Evolutionary conservation across 2,888 invertebrate genomes (phyloP), one percentile per base, ranked within the genome.

Genomic region (Stegophylla sp.): DNA sequence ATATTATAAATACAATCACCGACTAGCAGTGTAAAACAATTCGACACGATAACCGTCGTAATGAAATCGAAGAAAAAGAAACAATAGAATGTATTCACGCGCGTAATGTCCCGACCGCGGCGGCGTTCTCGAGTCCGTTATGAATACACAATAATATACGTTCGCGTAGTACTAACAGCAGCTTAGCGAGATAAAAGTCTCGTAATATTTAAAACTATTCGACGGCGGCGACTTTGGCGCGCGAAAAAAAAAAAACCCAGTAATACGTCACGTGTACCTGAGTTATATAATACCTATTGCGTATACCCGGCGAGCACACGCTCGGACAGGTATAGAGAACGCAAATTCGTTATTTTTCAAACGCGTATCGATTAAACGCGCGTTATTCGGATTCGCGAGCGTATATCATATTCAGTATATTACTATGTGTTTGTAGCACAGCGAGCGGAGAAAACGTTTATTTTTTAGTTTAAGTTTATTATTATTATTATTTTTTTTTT

Each of bases 271-370:
- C 56, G 5, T 15, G 26, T 69, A 13, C 28, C 28, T 13, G 10
- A 61, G 4, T 9, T 51, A 51, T 7, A 34, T 7, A 51, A 51
- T n/a, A n/a, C n/a, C n/a, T n/a, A n/a, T n/a, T n/a, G 23, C 23
- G n/a, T n/a, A n/a, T 15, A 34, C 72, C 5, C 15, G 59, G 17
- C 17, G 26, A 4, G n/a, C 34, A 64, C 13, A 34, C 34, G 34
- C 34, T 34, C 34, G 34, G 7, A 7, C 4, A 64, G 34, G 63
- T 63, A n/a, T n/a, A n/a, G n/a, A 75, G 63, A 64, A 64, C 12
- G 17, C 34, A 34, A 34, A 48, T 48, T 34, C 63, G 63, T 48
- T 74, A 63, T 63, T 74, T 51, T 74, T 63, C 61, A 53, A 74
- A 72, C 71, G 34, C 7, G 23, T 23, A 20, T 41, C 43, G 13